Evolutionary conservation across 2,888 invertebrate species (phyloP).

Genomic region (Lasiommata megera): DNA sequence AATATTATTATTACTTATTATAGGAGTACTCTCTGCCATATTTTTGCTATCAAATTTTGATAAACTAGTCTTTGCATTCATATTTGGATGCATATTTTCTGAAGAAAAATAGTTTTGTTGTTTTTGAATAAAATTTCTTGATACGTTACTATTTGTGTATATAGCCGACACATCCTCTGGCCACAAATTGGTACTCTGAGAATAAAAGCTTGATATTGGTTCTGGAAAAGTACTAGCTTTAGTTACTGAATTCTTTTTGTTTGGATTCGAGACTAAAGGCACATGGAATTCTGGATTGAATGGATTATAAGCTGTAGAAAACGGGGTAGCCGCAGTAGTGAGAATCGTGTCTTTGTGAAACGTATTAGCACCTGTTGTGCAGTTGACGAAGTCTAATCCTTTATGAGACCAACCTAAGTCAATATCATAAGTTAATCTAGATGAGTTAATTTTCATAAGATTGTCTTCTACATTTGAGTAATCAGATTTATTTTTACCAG

Average conservation of each 20-base stretch:
- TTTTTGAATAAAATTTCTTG: slow-evolving; percentile 55
- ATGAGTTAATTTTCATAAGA: slow-evolving; percentile 72
- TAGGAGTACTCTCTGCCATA: slow-evolving; percentile 40
- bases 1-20: too few species aligned
- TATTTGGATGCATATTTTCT: slow-evolving; percentile 49
- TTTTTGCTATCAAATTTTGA: slow-evolving; percentile 59
- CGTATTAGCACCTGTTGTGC: slow-evolving; percentile 57
- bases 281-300: slow-evolving; percentile 75
- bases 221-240: slow-evolving; percentile 64
- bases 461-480: slow-evolving; percentile 68
- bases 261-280: slow-evolving; percentile 60
- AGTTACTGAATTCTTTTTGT: slow-evolving; percentile 57
- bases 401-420: slow-evolving; percentile 77
- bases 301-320: slow-evolving; percentile 67
- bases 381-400: slow-evolving; percentile 71
- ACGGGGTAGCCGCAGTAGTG: slow-evolving; percentile 56
- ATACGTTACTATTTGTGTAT: slow-evolving; percentile 57
- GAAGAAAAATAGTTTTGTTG: slow-evolving; percentile 58
- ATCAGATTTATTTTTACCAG: slow-evolving; percentile 66
- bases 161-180: slow-evolving; percentile 65
- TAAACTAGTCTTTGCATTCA: slow-evolving; percentile 46
- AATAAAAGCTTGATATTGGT: slow-evolving; percentile 68
- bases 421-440: slow-evolving; percentile 72
- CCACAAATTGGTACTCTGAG: slow-evolving; percentile 69
- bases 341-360: slow-evolving; percentile 67